phyloP scores from a whole-genome alignment of 2,888 invertebrate species.

The Agriopis aurantiaria region DNA sequence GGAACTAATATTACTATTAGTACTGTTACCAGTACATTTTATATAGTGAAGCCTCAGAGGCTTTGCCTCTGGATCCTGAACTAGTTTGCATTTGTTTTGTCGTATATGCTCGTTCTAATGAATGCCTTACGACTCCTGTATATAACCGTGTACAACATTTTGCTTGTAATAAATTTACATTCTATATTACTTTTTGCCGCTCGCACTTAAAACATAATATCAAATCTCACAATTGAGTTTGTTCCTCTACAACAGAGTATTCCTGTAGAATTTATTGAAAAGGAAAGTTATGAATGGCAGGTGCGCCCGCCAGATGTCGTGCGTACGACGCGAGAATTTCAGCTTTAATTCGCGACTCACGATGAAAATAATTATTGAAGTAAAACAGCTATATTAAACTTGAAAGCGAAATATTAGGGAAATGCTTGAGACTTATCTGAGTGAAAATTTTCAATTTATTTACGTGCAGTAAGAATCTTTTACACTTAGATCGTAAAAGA shows the following conservation, averaged over 20 bases:
- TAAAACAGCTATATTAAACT: constrained; percentile 53
- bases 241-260: constrained; percentile 50
- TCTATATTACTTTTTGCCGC: neutral
- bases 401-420: constrained; percentile 44
- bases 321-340: constrained; percentile 53
- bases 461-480: constrained; percentile 16
- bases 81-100: too few relatives aligned
- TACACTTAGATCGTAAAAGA: constrained; percentile 6
- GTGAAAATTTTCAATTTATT: constrained; percentile 50
- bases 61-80: too few relatives aligned
- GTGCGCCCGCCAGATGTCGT: constrained; percentile 64
- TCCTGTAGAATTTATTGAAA: constrained; percentile 69
- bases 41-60: too few relatives aligned
- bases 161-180: neutral
- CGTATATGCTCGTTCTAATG: too few relatives aligned
- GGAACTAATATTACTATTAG: too few relatives aligned
- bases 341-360: constrained; percentile 57
- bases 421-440: constrained; percentile 49
- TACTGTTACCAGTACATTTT: too few relatives aligned
- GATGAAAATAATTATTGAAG: constrained; percentile 62
- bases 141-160: too few relatives aligned
- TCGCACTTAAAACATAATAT: neutral
- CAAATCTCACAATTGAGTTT: constrained; percentile 54
- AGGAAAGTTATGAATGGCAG: constrained; percentile 71
- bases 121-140: too few relatives aligned